phyloP scores from a whole-genome alignment of 1,140 invertebrate genomes.

The Danaus plexippus region DNA sequence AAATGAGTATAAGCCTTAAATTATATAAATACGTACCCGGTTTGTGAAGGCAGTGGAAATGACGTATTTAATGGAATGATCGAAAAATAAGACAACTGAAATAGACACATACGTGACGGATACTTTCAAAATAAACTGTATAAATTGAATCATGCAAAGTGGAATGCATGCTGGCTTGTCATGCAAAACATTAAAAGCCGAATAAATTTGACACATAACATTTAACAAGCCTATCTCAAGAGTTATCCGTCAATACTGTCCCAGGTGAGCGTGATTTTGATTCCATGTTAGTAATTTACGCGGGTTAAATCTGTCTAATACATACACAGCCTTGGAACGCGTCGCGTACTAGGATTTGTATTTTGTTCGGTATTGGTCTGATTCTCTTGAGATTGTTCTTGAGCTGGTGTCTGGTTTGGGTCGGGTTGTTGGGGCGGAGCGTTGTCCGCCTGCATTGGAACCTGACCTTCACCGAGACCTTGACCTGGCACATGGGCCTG shows the following conservation, averaged over 20 bases:
- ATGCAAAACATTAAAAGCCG: no score
- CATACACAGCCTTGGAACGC: slow-evolving; percentile 7
- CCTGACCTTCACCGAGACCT: neutral
- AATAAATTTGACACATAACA: neutral
- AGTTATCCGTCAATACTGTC: neutral
- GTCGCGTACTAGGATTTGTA: slow-evolving; percentile 3
- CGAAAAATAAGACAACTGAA: no score
- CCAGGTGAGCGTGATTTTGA: neutral
- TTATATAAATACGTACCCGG: no score
- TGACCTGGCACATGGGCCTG: neutral
- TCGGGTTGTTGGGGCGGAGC: neutral
- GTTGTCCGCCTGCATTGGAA: no score
- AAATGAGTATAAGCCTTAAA: no score
- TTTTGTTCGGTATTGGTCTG: slow-evolving; percentile 7
- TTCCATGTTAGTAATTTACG: neutral
- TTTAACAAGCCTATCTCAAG: slow-evolving; percentile 7
- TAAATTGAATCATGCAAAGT: no score
- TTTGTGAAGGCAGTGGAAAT: no score
- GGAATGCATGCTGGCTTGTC: no score
- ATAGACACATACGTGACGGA: no score
- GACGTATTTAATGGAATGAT: no score
- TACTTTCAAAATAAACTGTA: no score
- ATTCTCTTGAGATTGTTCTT: slow-evolving; percentile 8
- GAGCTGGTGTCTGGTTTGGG: neutral
- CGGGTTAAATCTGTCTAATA: slow-evolving; percentile 1